Percentiles rank a stretch among this genome's conserved stretches.
Evolutionary conservation across 2,888 invertebrate species (phyloP).

Genomic region (Aelia acuminata): DNA sequence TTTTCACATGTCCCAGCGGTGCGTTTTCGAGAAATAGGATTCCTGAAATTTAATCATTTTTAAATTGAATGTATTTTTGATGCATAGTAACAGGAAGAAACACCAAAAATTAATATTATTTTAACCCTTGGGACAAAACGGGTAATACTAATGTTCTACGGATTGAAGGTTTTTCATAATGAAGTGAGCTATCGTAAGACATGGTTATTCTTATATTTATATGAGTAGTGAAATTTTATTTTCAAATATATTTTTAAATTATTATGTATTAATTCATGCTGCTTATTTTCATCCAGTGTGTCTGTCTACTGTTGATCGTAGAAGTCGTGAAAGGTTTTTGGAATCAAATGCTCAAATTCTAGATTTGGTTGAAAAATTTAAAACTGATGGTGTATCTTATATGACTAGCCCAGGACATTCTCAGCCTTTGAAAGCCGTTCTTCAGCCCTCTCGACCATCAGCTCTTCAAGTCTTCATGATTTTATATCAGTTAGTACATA

Average conservation of each 20-base stretch:
- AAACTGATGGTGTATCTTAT: slow-evolving; percentile 82
- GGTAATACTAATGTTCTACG: too few species aligned
- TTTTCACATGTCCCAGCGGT: too few species aligned
- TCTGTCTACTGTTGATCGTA: slow-evolving; percentile 81
- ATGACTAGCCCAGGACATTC: slow-evolving; percentile 58
- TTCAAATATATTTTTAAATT: not conserved
- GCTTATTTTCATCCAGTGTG: slow-evolving; percentile 75
- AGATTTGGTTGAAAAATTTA: slow-evolving; percentile 91
- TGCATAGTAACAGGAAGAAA: too few species aligned
- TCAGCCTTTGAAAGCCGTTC: slow-evolving; percentile 60
- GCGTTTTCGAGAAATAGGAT: too few species aligned
- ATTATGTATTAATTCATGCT: not conserved
- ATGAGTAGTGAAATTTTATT: not conserved
- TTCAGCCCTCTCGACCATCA: slow-evolving; percentile 74
- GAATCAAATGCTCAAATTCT: slow-evolving; percentile 95
- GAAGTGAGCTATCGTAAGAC: too few species aligned
- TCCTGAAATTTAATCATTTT: too few species aligned
- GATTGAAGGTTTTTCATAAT: too few species aligned
- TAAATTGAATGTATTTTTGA: too few species aligned
- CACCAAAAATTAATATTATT: too few species aligned
- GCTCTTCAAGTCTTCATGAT: slow-evolving; percentile 73
- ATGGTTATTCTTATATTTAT: too few species aligned
- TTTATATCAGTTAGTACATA: slow-evolving; percentile 65
- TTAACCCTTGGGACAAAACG: too few species aligned
- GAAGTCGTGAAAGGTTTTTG: slow-evolving; percentile 90